Percentiles rank a stretch among this genome's conserved stretches.
These are phyloP conservation scores for Tenebrosternarchus preto DNA, from an alignment of 2,113 vertebrate species.

Conservation along the genomic window DNA sequence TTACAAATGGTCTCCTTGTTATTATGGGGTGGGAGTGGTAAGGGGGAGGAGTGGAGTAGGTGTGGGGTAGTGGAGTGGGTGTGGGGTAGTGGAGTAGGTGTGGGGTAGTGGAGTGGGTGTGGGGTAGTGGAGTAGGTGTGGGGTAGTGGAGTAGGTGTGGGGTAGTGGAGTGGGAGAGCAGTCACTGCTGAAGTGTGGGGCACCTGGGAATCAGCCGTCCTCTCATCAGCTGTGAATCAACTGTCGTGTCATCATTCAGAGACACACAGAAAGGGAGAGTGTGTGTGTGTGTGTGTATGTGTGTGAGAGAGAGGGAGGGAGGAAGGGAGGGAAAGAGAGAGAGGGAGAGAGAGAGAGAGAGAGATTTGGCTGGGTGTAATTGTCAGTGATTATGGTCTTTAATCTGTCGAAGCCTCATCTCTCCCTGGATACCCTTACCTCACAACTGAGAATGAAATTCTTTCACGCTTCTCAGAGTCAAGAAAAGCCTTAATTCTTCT, in stretches of 20 bases:
- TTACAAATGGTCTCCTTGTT: neutral
- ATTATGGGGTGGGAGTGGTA: neutral
- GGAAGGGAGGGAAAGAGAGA: slow-evolving; percentile 5
- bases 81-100: too few species aligned
- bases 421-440: slow-evolving; percentile 45
- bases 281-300: too few species aligned
- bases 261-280: neutral
- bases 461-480: slow-evolving; percentile 65
- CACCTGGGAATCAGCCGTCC: neutral
- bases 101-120: too few species aligned
- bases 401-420: slow-evolving; percentile 62
- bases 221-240: neutral
- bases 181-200: too few species aligned
- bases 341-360: slow-evolving; percentile 61
- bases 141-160: too few species aligned
- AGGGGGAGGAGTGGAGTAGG: too few species aligned
- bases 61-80: too few species aligned
- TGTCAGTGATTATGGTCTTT: slow-evolving; percentile 76
- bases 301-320: slow-evolving; percentile 7
- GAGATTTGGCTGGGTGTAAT: slow-evolving; percentile 70
- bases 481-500: slow-evolving; percentile 68
- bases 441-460: slow-evolving; percentile 65
- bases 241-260: slow-evolving; percentile 19
- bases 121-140: too few species aligned
- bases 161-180: too few species aligned